Base-by-base conservation (phyloP, 1,140 invertebrate genomes). In the Parapsyche elsis region DNA sequence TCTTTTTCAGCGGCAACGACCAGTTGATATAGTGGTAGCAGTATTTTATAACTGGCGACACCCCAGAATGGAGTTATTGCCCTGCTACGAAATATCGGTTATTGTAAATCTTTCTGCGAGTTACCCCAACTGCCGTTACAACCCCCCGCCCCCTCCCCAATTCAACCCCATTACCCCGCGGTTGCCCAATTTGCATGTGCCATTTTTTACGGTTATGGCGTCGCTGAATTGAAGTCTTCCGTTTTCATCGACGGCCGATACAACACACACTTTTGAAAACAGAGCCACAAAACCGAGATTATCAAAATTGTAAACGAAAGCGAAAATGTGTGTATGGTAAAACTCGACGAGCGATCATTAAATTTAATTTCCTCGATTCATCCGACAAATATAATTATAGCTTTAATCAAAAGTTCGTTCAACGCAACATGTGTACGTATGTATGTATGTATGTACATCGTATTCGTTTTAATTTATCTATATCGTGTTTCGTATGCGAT, bases 41-140 rank as follows among this genome's bases (percentile, higher is more conserved):
- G 79, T 76, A 79, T 81, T 80, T 83, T 83, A 83, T 61, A 77
- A 78, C 81, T 71, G 81, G 79, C 76, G 81, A 83, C 79, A 80
- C 77, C 38, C 38, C 61, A 57, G 75, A 80, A 80, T 80, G 61
- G 79, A 83, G 81, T 81, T 82, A 83, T 83, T 83, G 81, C 64
- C 26, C 78, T 19, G 44, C 49, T 16, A 12, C 73, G 81, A 82
- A 78, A 82, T 79, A 83, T 83, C 76, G 77, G 71, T 76, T 79
- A 76, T 79, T 78, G 76, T 71, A 71, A 83, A 83, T 83, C 81
- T 83, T 82, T 83, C 77, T 57, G 53, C 76, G 30, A 38, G 30
- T 38, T 38, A 38, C 30, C 30, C 30, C 30, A 38, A 38, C 30
- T 38, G 30, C 30, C 30, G 30, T 38, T 38, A 4, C 30, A 7